Evolutionary conservation across 2,888 invertebrate species (phyloP).

Genomic region (Empis stercorea): DNA sequence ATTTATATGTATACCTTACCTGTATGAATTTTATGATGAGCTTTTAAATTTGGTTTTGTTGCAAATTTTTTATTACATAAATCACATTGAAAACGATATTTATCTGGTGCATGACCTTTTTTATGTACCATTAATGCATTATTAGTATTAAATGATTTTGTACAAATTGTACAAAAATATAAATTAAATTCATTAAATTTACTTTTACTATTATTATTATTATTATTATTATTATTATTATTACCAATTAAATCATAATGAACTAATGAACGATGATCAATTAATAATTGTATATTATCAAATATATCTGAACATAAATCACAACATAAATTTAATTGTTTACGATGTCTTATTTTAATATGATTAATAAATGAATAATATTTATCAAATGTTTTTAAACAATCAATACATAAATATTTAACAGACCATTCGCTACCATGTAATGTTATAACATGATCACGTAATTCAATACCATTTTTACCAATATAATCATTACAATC

Average conservation of each 20-base stretch:
- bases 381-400: constrained; percentile 18
- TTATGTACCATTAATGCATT: constrained; percentile 17
- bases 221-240: not conserved
- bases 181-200: not conserved
- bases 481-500: constrained; percentile 5
- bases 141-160: constrained; percentile 17
- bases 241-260: constrained; percentile 1
- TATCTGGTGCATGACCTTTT: constrained; percentile 14
- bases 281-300: constrained; percentile 10
- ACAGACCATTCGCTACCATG: constrained; percentile 1
- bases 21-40: constrained; percentile 20
- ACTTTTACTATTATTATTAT: not conserved
- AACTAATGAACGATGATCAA: constrained; percentile 14
- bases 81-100: constrained; percentile 12
- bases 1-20: constrained; percentile 14
- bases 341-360: constrained; percentile 20
- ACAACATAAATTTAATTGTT: constrained; percentile 17
- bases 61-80: constrained; percentile 17
- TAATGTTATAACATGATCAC: constrained; percentile 3
- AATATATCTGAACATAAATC: constrained; percentile 18
- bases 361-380: constrained; percentile 24
- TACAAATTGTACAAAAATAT: constrained; percentile 17
- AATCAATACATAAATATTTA: constrained; percentile 21
- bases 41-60: constrained; percentile 15
- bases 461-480: constrained; percentile 5